phyloP scores from a whole-genome alignment of 1,140 invertebrate genomes.

The Homarus americanus region DNA sequence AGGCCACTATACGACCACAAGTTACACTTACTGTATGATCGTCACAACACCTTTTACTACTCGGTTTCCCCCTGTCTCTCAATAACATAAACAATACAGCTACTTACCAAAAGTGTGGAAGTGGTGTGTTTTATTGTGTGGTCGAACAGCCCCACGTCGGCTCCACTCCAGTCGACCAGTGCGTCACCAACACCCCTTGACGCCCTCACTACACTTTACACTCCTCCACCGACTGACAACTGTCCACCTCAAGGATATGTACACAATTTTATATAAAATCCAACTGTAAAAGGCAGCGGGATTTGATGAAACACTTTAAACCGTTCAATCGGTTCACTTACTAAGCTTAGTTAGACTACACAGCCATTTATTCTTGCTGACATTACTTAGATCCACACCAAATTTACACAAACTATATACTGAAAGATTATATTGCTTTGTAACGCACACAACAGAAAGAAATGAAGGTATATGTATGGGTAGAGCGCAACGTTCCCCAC shows the following conservation, averaged over 20 bases:
- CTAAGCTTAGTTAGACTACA: background rate
- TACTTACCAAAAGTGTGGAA: background rate
- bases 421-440: background rate
- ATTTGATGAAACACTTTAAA: background rate
- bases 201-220: background rate
- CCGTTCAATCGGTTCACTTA: background rate
- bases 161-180: background rate
- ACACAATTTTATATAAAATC: background rate
- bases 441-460: conserved; percentile 29
- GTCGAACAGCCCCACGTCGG: background rate
- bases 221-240: too few relatives aligned
- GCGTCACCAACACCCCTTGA: background rate
- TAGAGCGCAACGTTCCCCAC: background rate
- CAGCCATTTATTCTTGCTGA: background rate
- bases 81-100: background rate
- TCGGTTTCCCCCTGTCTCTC: too few relatives aligned
- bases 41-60: too few relatives aligned
- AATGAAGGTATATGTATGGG: background rate
- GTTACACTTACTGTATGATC: too few relatives aligned
- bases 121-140: background rate
- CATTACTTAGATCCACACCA: background rate
- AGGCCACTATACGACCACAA: background rate
- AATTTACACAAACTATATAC: background rate
- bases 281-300: background rate
- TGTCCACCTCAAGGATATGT: background rate